A percentile compares a stretch with the other conserved stretches of the same genome.
phyloP scores from a whole-genome alignment of 2,888 invertebrate genomes.

The Kryphioiulus occultus region DNA sequence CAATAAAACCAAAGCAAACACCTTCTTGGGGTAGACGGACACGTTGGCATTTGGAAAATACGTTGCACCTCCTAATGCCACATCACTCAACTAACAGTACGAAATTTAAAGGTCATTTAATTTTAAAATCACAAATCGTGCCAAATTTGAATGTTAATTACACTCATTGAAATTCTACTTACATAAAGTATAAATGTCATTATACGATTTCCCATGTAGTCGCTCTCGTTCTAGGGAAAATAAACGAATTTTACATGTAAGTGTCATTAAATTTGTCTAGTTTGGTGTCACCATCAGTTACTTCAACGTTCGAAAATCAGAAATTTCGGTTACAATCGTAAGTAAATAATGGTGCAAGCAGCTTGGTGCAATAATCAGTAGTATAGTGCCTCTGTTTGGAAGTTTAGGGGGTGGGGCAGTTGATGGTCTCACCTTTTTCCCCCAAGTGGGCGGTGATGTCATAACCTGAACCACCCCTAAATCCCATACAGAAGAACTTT shows the following conservation, averaged over 20 bases:
- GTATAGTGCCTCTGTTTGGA: no score
- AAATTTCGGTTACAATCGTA: no score
- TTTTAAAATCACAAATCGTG: no score
- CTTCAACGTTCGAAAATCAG: no score
- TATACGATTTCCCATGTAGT: not conserved
- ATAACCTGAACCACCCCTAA: no score
- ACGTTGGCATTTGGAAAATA: constrained; percentile 2
- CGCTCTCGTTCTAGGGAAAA: not conserved
- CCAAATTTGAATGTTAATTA: not conserved
- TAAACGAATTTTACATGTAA: not conserved
- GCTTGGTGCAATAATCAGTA: no score
- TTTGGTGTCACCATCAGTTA: no score
- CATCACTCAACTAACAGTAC: constrained; percentile 6
- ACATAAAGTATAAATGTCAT: constrained; percentile 43
- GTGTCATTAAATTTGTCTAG: not conserved
- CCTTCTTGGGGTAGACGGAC: constrained; percentile 28
- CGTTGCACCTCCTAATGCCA: constrained; percentile 44
- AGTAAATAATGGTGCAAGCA: no score
- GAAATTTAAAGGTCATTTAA: not conserved
- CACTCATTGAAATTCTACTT: not conserved
- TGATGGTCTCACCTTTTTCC: no score
- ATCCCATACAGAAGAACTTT: no score
- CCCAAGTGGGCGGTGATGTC: no score
- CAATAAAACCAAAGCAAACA: not conserved
- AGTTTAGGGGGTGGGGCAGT: no score